Conservation (phyloP, 2,888 invertebrate species). For the Stramonita haemastoma region DNA sequence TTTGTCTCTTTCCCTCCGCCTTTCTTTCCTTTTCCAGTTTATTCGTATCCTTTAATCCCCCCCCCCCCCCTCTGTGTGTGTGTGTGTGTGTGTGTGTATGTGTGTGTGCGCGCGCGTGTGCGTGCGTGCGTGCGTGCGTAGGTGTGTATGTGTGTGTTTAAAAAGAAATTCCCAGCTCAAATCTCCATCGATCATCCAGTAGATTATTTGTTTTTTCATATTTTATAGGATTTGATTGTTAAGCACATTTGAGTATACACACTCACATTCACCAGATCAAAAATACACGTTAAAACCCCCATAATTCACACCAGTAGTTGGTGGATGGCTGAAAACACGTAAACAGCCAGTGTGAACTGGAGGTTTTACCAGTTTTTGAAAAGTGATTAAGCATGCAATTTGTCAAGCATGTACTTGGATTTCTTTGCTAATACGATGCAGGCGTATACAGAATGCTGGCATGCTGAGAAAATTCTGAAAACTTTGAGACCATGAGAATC, state of each 20-base stretch:
- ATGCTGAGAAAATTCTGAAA: too few relatives aligned
- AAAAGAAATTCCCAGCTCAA: background rate
- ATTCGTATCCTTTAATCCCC: background rate
- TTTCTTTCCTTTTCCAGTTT: background rate
- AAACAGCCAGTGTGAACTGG: background rate
- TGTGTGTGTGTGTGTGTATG: constrained; percentile 2
- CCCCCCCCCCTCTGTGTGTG: background rate
- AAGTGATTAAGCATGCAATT: too few relatives aligned
- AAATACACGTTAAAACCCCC: background rate
- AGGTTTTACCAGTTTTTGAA: too few relatives aligned
- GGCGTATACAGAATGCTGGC: too few relatives aligned
- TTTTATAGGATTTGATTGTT: background rate
- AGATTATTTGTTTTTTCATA: background rate
- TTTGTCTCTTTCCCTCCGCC: background rate
- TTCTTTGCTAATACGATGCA: too few relatives aligned
- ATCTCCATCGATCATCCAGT: background rate
- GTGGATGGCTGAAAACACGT: background rate
- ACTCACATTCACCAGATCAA: background rate
- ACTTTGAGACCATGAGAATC: too few relatives aligned
- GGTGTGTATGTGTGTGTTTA: background rate
- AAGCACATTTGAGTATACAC: background rate
- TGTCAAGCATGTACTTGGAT: too few relatives aligned
- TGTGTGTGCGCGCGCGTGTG: background rate
- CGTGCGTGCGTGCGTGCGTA: background rate
- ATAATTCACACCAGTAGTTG: background rate